phyloP scores from a whole-genome alignment of 2,113 vertebrate species.

The Eleginops maclovinus region DNA sequence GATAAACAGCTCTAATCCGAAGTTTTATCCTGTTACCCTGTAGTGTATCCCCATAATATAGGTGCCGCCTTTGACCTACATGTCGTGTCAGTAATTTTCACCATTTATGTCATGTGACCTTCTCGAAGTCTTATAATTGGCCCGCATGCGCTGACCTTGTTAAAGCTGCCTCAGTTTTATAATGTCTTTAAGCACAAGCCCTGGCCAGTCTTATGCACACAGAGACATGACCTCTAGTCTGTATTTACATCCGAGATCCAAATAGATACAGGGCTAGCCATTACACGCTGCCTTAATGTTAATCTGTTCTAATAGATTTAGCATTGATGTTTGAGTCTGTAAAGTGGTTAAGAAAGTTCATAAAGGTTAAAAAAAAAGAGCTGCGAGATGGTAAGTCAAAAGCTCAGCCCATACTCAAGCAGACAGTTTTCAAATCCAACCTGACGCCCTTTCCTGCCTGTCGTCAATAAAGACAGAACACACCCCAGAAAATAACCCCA shows the following conservation, averaged over 20 bases:
- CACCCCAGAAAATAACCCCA: constrained; percentile 26
- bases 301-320: constrained; percentile 74
- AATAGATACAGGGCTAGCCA: constrained; percentile 54
- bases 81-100: constrained; percentile 7
- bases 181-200: constrained; percentile 60
- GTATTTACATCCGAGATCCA: constrained; percentile 73
- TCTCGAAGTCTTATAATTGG: constrained; percentile 45
- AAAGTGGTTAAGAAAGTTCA: constrained; percentile 61
- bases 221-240: constrained; percentile 62
- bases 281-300: constrained; percentile 65
- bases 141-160: constrained; percentile 56
- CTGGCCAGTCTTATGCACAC: constrained; percentile 39
- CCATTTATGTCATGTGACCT: constrained; percentile 52
- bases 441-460: too few species aligned
- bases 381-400: constrained; percentile 10
- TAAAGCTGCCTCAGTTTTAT: constrained; percentile 65
- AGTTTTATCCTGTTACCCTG: too few species aligned
- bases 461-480: neutral
- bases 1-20: constrained; percentile 9
- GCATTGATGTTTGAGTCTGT: constrained; percentile 70
- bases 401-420: too few species aligned
- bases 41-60: neutral
- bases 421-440: too few species aligned
- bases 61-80: constrained; percentile 28
- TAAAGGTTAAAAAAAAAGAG: constrained; percentile 53